Evolutionary conservation across 2,113 vertebrate genomes (phyloP), one percentile per base, ranked within the genome.

Genomic region (Hucho hucho): DNA sequence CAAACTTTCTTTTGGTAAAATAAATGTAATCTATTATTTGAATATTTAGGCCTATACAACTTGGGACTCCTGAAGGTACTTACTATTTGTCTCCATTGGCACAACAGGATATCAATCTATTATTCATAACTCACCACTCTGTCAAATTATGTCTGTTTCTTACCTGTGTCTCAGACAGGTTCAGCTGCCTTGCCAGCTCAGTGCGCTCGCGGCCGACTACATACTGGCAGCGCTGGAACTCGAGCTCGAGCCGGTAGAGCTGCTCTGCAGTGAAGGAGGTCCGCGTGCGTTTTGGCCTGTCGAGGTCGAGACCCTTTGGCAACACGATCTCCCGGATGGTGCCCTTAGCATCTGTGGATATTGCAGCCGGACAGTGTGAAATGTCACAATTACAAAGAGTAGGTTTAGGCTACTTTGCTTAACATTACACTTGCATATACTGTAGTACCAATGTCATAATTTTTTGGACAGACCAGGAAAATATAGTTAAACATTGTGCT

Each of bases 221-320:
- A 1, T 99, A 99, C 93, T 98, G 97, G 81, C 97, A 98, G 74
- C 95, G 94, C 92, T 97, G 97, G 89, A 98, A 98, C 82, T 98
- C 96, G 79, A 98, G 92, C 92, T 98, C 97, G 78, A 98, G 93
- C 56, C 94, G 93, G 82, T 99, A 98, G 28, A 99, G 94, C 93
- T 99, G 97, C 89, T 99, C 97, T 0, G 97, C 97, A 0, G 97
- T 98, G 93, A 99, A 99, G 64, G 97, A 98, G 0, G 97, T 99
- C 32, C 97, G 94, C 0, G 97, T 98, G 73, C 97, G 89, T 86
- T 99, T 98, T 77, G 97, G 97, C 61, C 96, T 92, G 93, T 99
- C 97, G 85, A 99, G 88, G 79, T 99, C 97, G 73, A 99, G 88
- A 2, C 96, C 97, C 56, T 96, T 98, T 24, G 97, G 97, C 37